These are phyloP conservation scores for Spialia ferax DNA, from an alignment of 2,888 invertebrate species.

Conservation along the genomic window DNA sequence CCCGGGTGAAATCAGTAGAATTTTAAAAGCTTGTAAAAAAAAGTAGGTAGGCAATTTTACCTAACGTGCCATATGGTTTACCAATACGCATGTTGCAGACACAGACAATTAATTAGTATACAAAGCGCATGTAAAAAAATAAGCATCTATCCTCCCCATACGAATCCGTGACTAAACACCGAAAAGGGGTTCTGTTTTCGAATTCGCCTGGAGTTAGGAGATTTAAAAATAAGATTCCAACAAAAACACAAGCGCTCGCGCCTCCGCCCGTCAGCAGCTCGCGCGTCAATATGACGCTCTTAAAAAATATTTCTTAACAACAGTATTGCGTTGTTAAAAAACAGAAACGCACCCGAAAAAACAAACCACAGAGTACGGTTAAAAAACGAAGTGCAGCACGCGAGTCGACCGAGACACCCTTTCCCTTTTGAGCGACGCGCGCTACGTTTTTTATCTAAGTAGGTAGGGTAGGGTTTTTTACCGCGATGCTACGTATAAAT, in stretches of 20 bases:
- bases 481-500: constrained; percentile 83
- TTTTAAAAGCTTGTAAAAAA: neutral
- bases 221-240: constrained; percentile 79
- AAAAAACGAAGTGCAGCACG: constrained; percentile 85
- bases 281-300: constrained; percentile 80
- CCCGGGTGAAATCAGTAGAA: neutral
- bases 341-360: constrained; percentile 83
- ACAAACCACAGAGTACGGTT: constrained; percentile 82
- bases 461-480: constrained; percentile 83
- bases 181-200: constrained; percentile 70
- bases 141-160: constrained; percentile 69
- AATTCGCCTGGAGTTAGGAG: constrained; percentile 72
- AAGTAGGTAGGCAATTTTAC: neutral
- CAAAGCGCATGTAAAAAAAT: constrained; percentile 57
- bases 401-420: constrained; percentile 81
- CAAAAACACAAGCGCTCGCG: constrained; percentile 75
- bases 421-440: constrained; percentile 85
- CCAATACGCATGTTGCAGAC: constrained; percentile 53
- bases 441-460: constrained; percentile 79
- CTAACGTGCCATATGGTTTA: constrained; percentile 6
- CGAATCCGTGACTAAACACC: constrained; percentile 77
- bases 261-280: constrained; percentile 68
- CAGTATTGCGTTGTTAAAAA: constrained; percentile 85
- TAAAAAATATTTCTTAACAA: constrained; percentile 80
- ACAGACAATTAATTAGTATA: constrained; percentile 67